Percentiles rank a stretch among this genome's conserved stretches.
Conservation (phyloP, 2,797 vertebrate genomes). For the Allobates femoralis region DNA sequence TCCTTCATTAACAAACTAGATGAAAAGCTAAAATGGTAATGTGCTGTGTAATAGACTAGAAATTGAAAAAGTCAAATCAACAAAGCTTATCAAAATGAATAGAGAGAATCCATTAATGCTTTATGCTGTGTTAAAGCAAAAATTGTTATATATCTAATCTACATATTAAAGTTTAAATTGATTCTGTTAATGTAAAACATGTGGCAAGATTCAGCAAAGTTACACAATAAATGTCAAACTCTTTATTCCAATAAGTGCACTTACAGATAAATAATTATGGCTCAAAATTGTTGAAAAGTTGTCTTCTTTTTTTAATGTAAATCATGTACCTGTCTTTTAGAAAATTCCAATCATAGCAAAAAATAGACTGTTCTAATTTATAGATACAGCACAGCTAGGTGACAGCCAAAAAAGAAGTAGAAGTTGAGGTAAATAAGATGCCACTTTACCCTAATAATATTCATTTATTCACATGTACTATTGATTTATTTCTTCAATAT, state of each 20-base stretch:
- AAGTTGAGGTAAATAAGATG: no score
- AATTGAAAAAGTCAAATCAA: constrained; percentile 47
- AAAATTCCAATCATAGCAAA: no score
- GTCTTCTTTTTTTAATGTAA: neutral
- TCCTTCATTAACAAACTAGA: constrained; percentile 35
- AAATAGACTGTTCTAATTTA: no score
- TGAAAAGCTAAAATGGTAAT: constrained; percentile 45
- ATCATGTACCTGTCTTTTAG: no score
- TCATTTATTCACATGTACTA: no score
- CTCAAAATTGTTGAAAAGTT: neutral
- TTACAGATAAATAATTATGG: neutral
- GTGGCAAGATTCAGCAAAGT: neutral
- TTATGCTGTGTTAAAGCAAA: neutral
- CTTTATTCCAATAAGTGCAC: no score
- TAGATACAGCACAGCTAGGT: no score
- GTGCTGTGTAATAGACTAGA: constrained; percentile 31
- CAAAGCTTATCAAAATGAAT: constrained; percentile 35
- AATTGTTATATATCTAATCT: neutral
- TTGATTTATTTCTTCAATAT: no score
- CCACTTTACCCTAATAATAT: no score
- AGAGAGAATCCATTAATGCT: constrained; percentile 4
- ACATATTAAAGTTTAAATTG: neutral
- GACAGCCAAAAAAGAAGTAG: no score
- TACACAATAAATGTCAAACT: neutral
- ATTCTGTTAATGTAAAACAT: neutral